Evolutionary conservation across 2,113 vertebrate genomes (phyloP).

Genomic region (Oryzias javanicus): DNA sequence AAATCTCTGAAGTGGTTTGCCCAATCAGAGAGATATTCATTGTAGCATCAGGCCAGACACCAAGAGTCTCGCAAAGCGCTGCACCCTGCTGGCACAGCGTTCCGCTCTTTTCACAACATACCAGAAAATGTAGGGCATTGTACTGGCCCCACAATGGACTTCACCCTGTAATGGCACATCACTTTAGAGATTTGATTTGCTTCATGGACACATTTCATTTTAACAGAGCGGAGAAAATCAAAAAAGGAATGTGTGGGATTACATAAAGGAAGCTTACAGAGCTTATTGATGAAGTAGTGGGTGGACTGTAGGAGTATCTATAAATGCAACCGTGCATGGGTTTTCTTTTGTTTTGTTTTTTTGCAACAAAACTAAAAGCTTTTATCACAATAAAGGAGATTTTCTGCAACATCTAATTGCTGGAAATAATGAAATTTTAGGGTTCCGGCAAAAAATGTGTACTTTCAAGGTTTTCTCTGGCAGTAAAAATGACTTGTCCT

Average conservation of each 20-base stretch:
- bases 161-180: background rate
- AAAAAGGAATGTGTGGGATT: conserved; percentile 43
- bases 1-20: conserved; percentile 66
- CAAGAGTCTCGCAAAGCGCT: conserved; percentile 49
- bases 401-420: background rate
- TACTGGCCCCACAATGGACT: background rate
- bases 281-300: conserved; percentile 56
- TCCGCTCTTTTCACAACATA: conserved; percentile 5
- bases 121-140: conserved; percentile 1
- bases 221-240: conserved; percentile 36
- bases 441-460: background rate
- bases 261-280: conserved; percentile 31
- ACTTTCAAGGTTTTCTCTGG: no score
- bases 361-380: conserved; percentile 16
- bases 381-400: conserved; percentile 3
- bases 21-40: conserved; percentile 73
- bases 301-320: conserved; percentile 41
- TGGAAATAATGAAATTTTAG: background rate
- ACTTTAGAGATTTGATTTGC: conserved; percentile 1
- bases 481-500: no score
- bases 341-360: conserved; percentile 14
- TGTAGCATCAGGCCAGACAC: conserved; percentile 51
- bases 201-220: conserved; percentile 16
- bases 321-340: conserved; percentile 21
- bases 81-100: background rate